Evolutionary conservation across 2,888 invertebrate species (phyloP).

Genomic region (Cyclophora albipunctata): DNA sequence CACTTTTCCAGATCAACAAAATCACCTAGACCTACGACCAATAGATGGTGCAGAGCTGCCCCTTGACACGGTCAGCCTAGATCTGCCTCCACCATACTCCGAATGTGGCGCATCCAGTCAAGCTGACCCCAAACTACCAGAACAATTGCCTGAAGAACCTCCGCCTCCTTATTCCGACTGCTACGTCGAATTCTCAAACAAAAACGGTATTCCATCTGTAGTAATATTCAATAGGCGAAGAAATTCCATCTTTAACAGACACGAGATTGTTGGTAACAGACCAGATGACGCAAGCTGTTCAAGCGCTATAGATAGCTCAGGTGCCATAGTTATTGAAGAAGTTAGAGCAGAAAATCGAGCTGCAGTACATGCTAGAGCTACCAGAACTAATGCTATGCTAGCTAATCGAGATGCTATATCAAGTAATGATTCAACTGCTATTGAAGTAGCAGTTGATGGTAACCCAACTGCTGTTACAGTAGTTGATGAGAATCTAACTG

Average conservation of each 20-base stretch:
- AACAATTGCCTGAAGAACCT: slow-evolving; percentile 32
- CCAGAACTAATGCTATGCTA: too few species aligned
- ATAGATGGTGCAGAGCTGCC: slow-evolving; percentile 12
- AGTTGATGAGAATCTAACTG: too few species aligned
- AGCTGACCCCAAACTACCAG: background rate
- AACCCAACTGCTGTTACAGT: too few species aligned
- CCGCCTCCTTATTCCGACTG: slow-evolving; percentile 59
- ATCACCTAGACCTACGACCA: slow-evolving; percentile 2
- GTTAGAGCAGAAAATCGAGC: background rate
- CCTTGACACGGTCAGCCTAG: slow-evolving; percentile 12
- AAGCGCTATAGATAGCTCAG: background rate
- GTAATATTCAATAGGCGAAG: slow-evolving; percentile 25
- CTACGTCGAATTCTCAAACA: slow-evolving; percentile 36
- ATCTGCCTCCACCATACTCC: slow-evolving; percentile 51
- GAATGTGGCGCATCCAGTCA: slow-evolving; percentile 21
- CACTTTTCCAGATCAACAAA: slow-evolving; percentile 24
- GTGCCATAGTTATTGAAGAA: background rate
- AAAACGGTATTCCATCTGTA: slow-evolving; percentile 34
- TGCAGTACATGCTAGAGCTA: too few species aligned
- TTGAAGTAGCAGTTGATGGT: too few species aligned
- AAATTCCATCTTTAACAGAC: slow-evolving; percentile 1
- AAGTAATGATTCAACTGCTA: too few species aligned
- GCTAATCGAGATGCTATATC: too few species aligned
- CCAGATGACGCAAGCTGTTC: background rate
- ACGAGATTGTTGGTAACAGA: background rate